Evolutionary conservation across 2,888 invertebrate species (phyloP).

Genomic region (Eucera pruinosa): DNA sequence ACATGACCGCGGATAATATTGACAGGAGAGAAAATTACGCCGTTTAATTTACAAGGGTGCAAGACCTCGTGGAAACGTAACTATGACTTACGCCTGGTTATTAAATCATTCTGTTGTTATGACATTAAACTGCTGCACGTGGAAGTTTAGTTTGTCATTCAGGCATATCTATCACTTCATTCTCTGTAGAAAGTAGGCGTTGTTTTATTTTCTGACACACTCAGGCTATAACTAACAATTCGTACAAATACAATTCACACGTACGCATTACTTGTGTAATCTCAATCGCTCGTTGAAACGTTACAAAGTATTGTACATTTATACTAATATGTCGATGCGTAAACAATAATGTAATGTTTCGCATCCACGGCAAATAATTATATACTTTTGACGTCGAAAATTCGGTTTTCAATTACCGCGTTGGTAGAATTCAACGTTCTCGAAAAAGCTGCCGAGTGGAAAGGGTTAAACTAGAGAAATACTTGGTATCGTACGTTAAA

Average conservation of each 20-base stretch:
- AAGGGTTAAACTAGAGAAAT: conserved; percentile 39
- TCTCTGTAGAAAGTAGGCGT: too few relatives aligned
- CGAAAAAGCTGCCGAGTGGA: too few relatives aligned
- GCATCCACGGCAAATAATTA: too few relatives aligned
- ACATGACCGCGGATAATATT: neutral
- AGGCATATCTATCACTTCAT: neutral
- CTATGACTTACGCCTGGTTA: neutral
- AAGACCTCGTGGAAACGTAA: neutral
- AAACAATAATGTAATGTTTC: too few relatives aligned
- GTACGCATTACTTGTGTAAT: too few relatives aligned
- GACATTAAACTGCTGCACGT: neutral
- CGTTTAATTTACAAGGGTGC: neutral
- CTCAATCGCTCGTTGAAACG: too few relatives aligned
- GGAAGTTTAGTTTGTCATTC: neutral
- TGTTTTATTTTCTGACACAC: too few relatives aligned
- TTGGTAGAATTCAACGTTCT: neutral
- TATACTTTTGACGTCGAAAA: too few relatives aligned
- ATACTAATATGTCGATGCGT: too few relatives aligned
- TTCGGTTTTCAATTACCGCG: too few relatives aligned
- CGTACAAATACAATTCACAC: neutral
- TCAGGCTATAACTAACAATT: neutral
- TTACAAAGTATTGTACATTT: too few relatives aligned
- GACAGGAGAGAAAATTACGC: neutral
- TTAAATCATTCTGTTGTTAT: conserved; percentile 9
- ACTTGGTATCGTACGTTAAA: conserved; percentile 30